These are phyloP conservation scores for Tipula confusa DNA, from an alignment of 2,888 invertebrate genomes.

Conservation along the genomic window DNA sequence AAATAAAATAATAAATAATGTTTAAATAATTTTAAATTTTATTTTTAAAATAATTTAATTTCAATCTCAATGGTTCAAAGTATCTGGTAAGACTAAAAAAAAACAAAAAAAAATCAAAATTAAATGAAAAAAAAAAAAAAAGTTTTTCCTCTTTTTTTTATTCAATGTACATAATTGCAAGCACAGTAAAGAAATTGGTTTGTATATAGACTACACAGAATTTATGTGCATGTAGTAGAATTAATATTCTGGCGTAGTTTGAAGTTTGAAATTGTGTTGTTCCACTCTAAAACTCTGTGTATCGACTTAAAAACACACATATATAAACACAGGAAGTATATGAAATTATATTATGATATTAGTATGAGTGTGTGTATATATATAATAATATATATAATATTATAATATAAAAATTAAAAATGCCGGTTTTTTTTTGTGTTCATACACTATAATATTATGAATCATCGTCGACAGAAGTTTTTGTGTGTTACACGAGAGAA, in stretches of 20 bases:
- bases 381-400: neutral
- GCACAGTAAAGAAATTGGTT: constrained; percentile 25
- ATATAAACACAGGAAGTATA: neutral
- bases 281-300: constrained; percentile 3
- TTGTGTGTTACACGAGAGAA: neutral
- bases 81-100: constrained; percentile 29
- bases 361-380: neutral
- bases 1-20: neutral
- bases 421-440: constrained; percentile 21
- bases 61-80: constrained; percentile 10
- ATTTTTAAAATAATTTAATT: constrained; percentile 28
- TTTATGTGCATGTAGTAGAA: neutral
- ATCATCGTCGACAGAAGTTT: neutral
- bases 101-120: neutral
- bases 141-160: neutral
- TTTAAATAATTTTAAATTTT: neutral
- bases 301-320: neutral
- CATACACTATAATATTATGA: neutral
- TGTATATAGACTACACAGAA: neutral
- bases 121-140: neutral
- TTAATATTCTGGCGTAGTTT: neutral
- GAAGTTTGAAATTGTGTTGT: neutral
- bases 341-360: neutral
- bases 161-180: neutral
- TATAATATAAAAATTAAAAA: neutral